Evolutionary conservation across 2,888 invertebrate species (phyloP), one percentile per base, ranked within the genome.

Genomic region (Aleiodes alternator): DNA sequence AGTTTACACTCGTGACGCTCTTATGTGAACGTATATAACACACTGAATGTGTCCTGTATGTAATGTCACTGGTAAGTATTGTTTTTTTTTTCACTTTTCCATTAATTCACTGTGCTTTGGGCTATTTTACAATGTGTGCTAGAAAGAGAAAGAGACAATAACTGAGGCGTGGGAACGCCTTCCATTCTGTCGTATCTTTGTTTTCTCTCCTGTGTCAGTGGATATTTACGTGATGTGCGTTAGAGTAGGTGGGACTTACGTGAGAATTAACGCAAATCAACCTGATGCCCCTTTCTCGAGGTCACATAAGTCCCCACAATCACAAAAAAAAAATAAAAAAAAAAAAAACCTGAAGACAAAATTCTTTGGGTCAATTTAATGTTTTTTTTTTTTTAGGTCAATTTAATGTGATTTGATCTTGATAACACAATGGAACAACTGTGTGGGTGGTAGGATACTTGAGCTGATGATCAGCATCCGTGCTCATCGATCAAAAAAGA

Each of bases 1-100:
- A 76, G 76, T 77, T 79, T 69, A 76, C 76, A 73, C 75, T 72
- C 76, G 66, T 79, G 57, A 51, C 55, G 59, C 50, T 68, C 64
- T 50, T 23, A 48, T 34, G 55, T 72, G 72, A 72, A 77, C 75
- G 68, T 69, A 73, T 56, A 43, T 43, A 64, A 70, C 61, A 73
- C 38, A 55, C 61, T 74, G 56, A 77, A 71, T 72, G 73, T 79
- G 76, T 79, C 76, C 72, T 61, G 70, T 78, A 76, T 68, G 72
- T 76, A 80, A 79, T 79, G 79, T 79, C 76, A 76, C 73, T 76
- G 73, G 61, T 55, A 68, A 76, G 56, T 14, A 43, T 61, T 14
- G 16, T 59, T 38, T 57, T 31, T 59, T 76, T 80, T 80, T 79
- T 75, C 72, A 73, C 77, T 75, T 76, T 76, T 77, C 69, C 71